Evolutionary conservation across 2,888 invertebrate species (phyloP).

Genomic region (Lottia gigantea): DNA sequence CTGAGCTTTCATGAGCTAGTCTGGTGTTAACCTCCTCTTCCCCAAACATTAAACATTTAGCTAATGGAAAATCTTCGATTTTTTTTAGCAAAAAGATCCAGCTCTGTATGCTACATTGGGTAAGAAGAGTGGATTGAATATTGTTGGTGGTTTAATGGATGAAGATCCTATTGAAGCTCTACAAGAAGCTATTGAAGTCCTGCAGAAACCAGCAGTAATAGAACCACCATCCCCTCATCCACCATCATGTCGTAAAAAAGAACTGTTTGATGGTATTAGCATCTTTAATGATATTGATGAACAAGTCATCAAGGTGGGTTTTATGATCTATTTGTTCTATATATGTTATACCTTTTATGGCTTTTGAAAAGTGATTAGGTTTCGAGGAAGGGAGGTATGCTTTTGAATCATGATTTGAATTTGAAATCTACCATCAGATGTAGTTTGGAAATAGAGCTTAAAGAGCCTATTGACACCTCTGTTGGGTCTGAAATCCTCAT

Average conservation of each 20-base stretch:
- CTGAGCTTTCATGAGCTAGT: too few relatives aligned
- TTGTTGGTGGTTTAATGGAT: conserved; percentile 3
- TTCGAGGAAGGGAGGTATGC: too few relatives aligned
- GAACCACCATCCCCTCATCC: conserved; percentile 55
- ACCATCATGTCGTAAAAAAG: conserved; percentile 61
- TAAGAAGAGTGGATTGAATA: background rate
- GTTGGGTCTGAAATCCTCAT: too few relatives aligned
- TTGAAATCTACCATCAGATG: too few relatives aligned
- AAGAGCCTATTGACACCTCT: too few relatives aligned
- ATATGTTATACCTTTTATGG: too few relatives aligned
- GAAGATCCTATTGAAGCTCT: conserved; percentile 30
- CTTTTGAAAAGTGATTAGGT: too few relatives aligned
- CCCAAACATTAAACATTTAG: too few relatives aligned
- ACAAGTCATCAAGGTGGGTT: conserved; percentile 61
- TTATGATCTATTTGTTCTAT: background rate
- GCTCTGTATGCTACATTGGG: conserved; percentile 1
- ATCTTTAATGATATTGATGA: conserved; percentile 65
- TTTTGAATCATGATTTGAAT: too few relatives aligned
- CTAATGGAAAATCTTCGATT: too few relatives aligned
- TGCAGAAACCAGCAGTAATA: conserved; percentile 49
- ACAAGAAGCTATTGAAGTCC: conserved; percentile 58
- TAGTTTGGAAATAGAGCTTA: too few relatives aligned
- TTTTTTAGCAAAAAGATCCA: conserved; percentile 4
- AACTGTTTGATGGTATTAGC: conserved; percentile 59
- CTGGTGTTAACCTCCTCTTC: too few relatives aligned